Evolutionary conservation across 2,888 invertebrate genomes (phyloP), one percentile per base, ranked within the genome.

Genomic region (Cheilosia vulpina): DNA sequence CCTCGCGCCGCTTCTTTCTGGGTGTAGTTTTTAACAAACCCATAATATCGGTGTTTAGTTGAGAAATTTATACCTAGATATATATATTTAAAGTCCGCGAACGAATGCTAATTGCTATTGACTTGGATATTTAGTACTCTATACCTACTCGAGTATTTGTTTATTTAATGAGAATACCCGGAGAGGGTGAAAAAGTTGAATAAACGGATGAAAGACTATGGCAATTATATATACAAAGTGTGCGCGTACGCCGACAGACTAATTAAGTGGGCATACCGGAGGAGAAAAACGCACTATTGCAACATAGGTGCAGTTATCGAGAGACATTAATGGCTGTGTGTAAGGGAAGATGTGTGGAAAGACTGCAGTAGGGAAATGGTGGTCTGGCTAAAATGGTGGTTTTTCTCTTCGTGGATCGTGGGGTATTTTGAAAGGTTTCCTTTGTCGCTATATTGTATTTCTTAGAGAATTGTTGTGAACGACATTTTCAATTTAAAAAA

Each of bases 141-240:
- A 11, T 47, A 17, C 34, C 27, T 15, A 34, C 4, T 75, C n/a
- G 4, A 15, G 57, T 47, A n/a, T 41, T 72, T 47, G 50, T 72
- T 58, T 60, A 50, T 27, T 27, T 41, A 50, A 41, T 41, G 41
- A 27, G 13, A 27, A 43, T 43, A 41, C 66, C 19, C 43, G 19
- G 34, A 2, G 34, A 43, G 58, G 24, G 19, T 41, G n/a, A 17
- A 19, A 38, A 21, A 58, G 24, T 55, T 71, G 38, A 43, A 47
- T 31, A 57, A 21, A 47, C 34, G 34, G 45, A 60, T 63, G 41
- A 47, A 63, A 71, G 55, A 69, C 27, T 45, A 63, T 62, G 47
- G 38, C 15, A 53, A 45, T 69, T 77, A 62, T 52, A 62, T 55
- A 62, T 31, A 71, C 27, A 63, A 47, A 27, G 34, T 58, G 43